Evolutionary conservation across 2,888 invertebrate genomes (phyloP), one percentile per base, ranked within the genome.

Genomic region (Tetheella fluctuosa): DNA sequence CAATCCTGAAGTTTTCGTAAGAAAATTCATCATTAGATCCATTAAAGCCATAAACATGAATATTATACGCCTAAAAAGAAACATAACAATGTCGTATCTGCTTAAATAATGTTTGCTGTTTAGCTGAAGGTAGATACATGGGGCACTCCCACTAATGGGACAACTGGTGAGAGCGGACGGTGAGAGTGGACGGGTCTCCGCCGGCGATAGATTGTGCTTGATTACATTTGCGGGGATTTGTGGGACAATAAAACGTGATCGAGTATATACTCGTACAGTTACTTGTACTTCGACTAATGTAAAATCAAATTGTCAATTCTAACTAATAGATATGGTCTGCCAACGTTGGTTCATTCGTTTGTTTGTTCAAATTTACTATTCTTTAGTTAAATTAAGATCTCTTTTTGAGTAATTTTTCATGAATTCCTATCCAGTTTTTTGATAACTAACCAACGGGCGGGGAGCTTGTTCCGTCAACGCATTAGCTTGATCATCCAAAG

Each of bases 211-310:
- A 48, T 48, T n/a, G 48, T n/a, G 48, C 20, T 48, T 48, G 48
- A 48, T 48, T 48, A 48, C 48, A 48, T 48, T 48, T 48, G 48
- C 20, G 48, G 48, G 48, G 48, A 48, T 48, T 48, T 48, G 48
- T 48, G 20, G 17, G 17, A 48, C 48, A 48, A 48, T 48, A 48
- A 17, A 20, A 48, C 48, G 48, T 20, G 48, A 48, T 48, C 20
- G 48, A 48, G 20, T 17, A 20, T 48, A 20, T 48, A 10, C 20
- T 15, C n/a, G n/a, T n/a, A n/a, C n/a, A n/a, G n/a, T n/a, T n/a
- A n/a, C n/a, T n/a, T n/a, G n/a, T n/a, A 48, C 0, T 17, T 2
- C 42, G 2, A 8, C n/a, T 42, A 42, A 42, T 42, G 42, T 42
- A 17, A n/a, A n/a, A 12, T 42, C 17, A 2, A 6, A n/a, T 8